Evolutionary conservation across 1,140 invertebrate species (phyloP), one percentile per base, ranked within the genome.

Genomic region (Bilobella aurantiaca): DNA sequence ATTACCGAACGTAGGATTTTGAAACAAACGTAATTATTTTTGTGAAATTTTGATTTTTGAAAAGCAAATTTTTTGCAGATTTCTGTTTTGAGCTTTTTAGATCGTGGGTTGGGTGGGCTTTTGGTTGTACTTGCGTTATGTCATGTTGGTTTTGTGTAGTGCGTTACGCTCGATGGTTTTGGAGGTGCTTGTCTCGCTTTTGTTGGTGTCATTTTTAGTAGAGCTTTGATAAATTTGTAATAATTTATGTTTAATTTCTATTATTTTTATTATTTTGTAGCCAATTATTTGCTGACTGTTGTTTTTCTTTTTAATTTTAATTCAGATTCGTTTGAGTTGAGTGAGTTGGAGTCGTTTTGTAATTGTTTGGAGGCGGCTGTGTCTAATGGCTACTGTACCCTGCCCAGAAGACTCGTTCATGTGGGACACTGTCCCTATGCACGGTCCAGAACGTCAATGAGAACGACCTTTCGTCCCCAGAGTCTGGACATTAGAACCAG

Each of bases 301-400:
- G 23, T 3, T 21, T 62, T 62, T 32, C 42, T 62, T 32, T 62
- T 62, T 5, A 32, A 37, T 23, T 62, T 34, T 29, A 37, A 37
- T 62, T 30, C 42, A 62, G 31, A 29, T 59, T 34, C 30, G 14
- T 28, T 2, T 27, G 3, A 29, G 14, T 3, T 59, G 30, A 21
- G 12, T 27, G 3, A 29, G 14, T 3, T 59, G 30, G 30, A 30
- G 8, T 14, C 30, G 3, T 25, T 61, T 64, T 68, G 64, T 64
- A 59, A 61, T 62, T 66, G 61, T 61, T 63, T 64, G 62, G 66
- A 68, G 30, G 18, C 57, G 31, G 62, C 32, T 74, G 49, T 53
- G 49, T 74, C 34, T 62, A 76, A 75, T 75, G 67, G 73, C 76
- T 61, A 74, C 74, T 67, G 74, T 73, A 49, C 74, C 72, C 28